Base-by-base conservation (phyloP, 2,888 invertebrate species). In the Rugalucina vietnamica region DNA sequence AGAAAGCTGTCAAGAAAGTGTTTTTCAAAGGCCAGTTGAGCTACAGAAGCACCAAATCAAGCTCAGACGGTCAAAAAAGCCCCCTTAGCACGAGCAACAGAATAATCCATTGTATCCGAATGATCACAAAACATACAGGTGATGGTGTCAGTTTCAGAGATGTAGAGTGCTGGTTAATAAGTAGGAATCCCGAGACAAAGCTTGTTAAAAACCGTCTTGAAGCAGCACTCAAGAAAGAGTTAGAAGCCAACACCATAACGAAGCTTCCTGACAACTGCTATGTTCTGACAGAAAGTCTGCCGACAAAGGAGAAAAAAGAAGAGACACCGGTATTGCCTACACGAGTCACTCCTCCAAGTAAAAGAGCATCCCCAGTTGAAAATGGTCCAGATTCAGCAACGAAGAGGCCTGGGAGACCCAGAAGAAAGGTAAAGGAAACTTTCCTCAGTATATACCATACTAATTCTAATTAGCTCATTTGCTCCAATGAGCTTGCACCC, bases 1-100 rank as follows among this genome's bases (percentile, higher is more conserved):
- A 96, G 84, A 97, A 97, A 93, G 96, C 96, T 91, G 97, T 98
- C 79, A 96, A 97, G 88, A 97, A 97, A 96, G 98, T 98, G 39
- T 97, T 97, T 93, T 98, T 97, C 95, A 98, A 98, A 95, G 97
- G 97, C 92, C 97, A 96, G 95, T 97, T 97, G 90, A 97, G 97
- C 95, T 98, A 98, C 94, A 96, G 98, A 91, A 97, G 97, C 95
- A 97, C 97, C 72, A 97, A 97, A 75, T 97, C 94, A 90, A 96
- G 57, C 18, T 84, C 79, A 4, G 74, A 80, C 14, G 10, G n/a
- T 36, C 76, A 5, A 34, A 24, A 32, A 34, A 76, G 27, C 34
- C 34, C 27, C 39, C 57, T 74, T 24, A 75, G 72, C 34, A 88
- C 90, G 18, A 91, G 91, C 76, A 82, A 82, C 27, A 90, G 90